A percentile compares a stretch with the other conserved stretches of the same genome.
These are phyloP conservation scores for Ambastaia sidthimunki DNA, from an alignment of 2,797 vertebrate species.

Conservation along the genomic window DNA sequence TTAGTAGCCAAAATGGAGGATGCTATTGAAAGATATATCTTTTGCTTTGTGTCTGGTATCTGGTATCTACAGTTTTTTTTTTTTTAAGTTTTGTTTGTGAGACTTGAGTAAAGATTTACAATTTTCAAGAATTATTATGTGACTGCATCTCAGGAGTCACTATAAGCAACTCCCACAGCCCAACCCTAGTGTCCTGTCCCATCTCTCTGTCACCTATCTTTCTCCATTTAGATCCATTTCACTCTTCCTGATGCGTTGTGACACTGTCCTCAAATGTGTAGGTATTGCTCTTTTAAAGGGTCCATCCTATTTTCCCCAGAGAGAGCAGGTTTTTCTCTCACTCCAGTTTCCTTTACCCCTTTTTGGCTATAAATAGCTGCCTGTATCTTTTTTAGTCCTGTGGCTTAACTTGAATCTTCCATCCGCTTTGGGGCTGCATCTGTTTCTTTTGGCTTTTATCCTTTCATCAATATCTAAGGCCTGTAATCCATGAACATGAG, in stretches of 20 bases:
- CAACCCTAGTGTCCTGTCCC: conserved; percentile 19
- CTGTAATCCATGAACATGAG: conserved; percentile 41
- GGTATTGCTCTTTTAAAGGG: conserved; percentile 58
- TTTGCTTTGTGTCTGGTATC: conserved; percentile 15
- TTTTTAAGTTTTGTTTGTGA: conserved; percentile 18
- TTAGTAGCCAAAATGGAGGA: conserved; percentile 5
- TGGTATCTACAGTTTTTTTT: background rate
- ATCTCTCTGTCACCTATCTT: conserved; percentile 28
- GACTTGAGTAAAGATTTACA: conserved; percentile 15
- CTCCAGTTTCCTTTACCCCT: conserved; percentile 34
- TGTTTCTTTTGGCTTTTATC: conserved; percentile 33
- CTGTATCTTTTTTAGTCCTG: conserved; percentile 38
- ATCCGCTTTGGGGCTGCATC: background rate
- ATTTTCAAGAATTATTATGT: conserved; percentile 16
- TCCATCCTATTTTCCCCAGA: conserved; percentile 47
- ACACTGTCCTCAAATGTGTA: conserved; percentile 53
- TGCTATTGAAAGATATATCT: conserved; percentile 7
- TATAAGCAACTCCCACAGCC: conserved; percentile 23
- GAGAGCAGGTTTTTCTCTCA: conserved; percentile 43
- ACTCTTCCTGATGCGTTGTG: conserved; percentile 54
- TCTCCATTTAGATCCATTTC: conserved; percentile 57
- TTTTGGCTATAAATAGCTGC: conserved; percentile 44
- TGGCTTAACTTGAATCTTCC: conserved; percentile 34
- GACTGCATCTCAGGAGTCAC: background rate
- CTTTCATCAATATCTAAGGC: conserved; percentile 31